Base-by-base conservation (phyloP, 2,888 invertebrate species). In the Macropis europaea region DNA sequence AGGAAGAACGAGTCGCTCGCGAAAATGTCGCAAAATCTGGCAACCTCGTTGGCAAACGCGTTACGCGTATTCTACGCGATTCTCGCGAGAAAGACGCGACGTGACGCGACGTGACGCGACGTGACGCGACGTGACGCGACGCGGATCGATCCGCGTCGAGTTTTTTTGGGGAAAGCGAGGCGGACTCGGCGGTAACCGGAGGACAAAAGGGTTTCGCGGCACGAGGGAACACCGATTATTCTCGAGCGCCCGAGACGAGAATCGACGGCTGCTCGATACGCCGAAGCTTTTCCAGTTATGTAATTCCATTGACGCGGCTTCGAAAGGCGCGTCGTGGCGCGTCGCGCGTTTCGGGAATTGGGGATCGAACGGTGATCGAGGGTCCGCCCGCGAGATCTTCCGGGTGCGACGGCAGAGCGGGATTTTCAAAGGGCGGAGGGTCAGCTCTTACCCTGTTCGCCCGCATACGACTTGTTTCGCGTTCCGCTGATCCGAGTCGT, bases 11-110 rank as follows among this genome's bases (percentile, higher is more conserved):
- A n/a, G n/a, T n/a, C n/a, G 11, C 38, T 19, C 43, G 60, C 13
- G 60, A 66, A 72, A 72, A 53, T 45, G 30, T 32, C 28, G 56
- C 50, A 59, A 62, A 66, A 70, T 56, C 66, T 63, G 59, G 59
- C 70, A 56, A 66, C 59, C 54, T 42, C 28, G 69, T 42, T 28
- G 69, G 36, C 47, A 22, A 28, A 30, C 26, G 34, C 30, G 32
- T 34, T 22, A 36, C 63, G 45, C 38, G 22, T 40, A 32, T 28
- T 30, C 13, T 47, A 1, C 66, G 50, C 38, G 54, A n/a, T 22
- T 34, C 13, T 9, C 32, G 26, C 11, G 38, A n/a, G n/a, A n/a
- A n/a, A n/a, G n/a, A n/a, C n/a, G n/a, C n/a, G n/a, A n/a, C n/a
- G n/a, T n/a, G n/a, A n/a, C n/a, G n/a, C n/a, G n/a, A n/a, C n/a